Percentiles rank a stretch among this genome's conserved stretches.
Conservation (phyloP, 2,113 vertebrate genomes). For the Centrocercus urophasianus region DNA sequence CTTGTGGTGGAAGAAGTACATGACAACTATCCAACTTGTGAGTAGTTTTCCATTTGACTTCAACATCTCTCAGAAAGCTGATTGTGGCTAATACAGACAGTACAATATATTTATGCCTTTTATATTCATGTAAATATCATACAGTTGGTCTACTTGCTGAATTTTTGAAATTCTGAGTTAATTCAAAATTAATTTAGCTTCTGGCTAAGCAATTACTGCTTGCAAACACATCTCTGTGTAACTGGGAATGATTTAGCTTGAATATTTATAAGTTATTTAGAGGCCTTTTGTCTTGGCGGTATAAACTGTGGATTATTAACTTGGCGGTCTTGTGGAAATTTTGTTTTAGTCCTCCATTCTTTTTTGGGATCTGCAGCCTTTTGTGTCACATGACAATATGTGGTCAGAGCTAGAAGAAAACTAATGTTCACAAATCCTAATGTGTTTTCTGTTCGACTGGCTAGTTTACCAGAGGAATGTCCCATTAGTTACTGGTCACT, state of each 20-base stretch:
- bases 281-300: not conserved
- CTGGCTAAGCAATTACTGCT: not conserved
- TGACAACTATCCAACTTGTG: slow-evolving; percentile 95
- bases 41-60: slow-evolving; percentile 50
- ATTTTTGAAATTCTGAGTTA: not conserved
- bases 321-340: not conserved
- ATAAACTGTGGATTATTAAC: not conserved
- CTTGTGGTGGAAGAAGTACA: slow-evolving; percentile 98
- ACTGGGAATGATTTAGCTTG: not conserved
- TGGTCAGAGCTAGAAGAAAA: not conserved
- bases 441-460: not conserved
- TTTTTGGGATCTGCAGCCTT: not conserved
- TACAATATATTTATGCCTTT: not conserved
- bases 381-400: not conserved
- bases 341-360: not conserved
- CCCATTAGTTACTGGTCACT: not conserved
- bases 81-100: not conserved
- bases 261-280: not conserved
- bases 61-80: not conserved
- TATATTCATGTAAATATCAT: not conserved
- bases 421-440: not conserved
- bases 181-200: not conserved
- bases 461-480: not conserved
- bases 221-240: not conserved
- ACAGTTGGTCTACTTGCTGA: not conserved